Evolutionary conservation across 2,797 vertebrate genomes (phyloP), one percentile per base, ranked within the genome.

Genomic region (Triplophysa bombifrons): DNA sequence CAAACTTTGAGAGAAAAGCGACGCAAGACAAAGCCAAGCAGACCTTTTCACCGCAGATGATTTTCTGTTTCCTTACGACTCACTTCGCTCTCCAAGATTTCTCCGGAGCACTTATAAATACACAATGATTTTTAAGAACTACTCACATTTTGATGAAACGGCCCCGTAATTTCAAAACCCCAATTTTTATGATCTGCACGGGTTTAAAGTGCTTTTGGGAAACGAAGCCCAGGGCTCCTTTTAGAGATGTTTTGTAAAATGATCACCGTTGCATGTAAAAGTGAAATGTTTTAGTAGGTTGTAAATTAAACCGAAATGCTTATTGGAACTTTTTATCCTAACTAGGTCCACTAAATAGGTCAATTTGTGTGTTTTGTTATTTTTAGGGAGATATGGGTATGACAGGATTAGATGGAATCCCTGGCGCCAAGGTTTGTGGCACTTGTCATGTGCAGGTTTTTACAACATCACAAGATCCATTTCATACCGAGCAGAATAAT

Each of bases 311-410:
- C 3, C 2, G 9, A 12, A 63, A 25, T 56, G 56, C 12, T 60
- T 25, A 13, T 12, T 22, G 55, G 14, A 27, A 34, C 34, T 38
- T 60, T 60, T 44, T 17, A 30, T 38, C 78, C 78, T 81, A 30
- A 55, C 76, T 50, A 53, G 55, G 68, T 82, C 78, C 75, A 77
- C 34, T 76, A 14, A 76, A 76, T 66, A 74, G 46, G 27, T 64
- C 27, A 38, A 76, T 41, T 86, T 91, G 78, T 92, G 34, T 92
- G 84, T 90, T 89, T 50, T 91, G 85, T 86, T 90, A 85, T 89
- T 89, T 83, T 41, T 93, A 94, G 97, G 97, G 97, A 87, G 96
- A 98, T 82, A 90, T 95, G 81, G 97, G 97, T 79, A 90, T 91
- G 82, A 91, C 93, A 25, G 97, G 97, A 89, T 87, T 96, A 90